Evolutionary conservation across 2,888 invertebrate species (phyloP).

Genomic region (Aleiodes alternator): DNA sequence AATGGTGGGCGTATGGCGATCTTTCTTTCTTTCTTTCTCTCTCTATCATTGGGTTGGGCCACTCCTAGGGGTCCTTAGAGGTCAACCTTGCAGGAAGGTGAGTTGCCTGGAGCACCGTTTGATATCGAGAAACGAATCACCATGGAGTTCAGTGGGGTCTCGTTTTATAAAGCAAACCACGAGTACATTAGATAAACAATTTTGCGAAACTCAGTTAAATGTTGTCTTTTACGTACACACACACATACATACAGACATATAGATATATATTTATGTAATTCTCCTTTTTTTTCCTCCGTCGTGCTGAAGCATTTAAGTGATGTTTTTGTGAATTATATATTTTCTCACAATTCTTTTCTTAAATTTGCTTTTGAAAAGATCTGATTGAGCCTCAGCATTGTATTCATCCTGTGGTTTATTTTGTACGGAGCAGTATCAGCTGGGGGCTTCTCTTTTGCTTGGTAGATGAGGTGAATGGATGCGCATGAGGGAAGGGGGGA

Average conservation of each 20-base stretch:
- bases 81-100: conserved; percentile 70
- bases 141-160: conserved; percentile 53
- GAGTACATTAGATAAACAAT: conserved; percentile 35
- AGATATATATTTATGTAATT: background rate
- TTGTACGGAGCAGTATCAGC: conserved; percentile 11
- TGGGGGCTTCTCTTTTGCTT: background rate
- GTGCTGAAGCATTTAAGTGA: background rate
- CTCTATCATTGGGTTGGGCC: conserved; percentile 68
- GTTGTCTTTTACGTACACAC: background rate
- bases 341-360: background rate
- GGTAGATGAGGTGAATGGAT: background rate
- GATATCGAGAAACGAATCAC: conserved; percentile 73
- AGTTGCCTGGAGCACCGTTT: conserved; percentile 71
- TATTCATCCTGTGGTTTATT: conserved; percentile 30
- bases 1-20: conserved; percentile 65
- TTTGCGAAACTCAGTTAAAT: conserved; percentile 19
- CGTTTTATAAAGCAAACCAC: conserved; percentile 44
- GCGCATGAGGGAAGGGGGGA: conserved; percentile 2
- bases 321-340: background rate
- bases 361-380: background rate
- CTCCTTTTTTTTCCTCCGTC: background rate
- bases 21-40: too few species aligned
- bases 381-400: conserved; percentile 22
- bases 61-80: conserved; percentile 69
- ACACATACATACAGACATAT: background rate